Evolutionary conservation across 2,888 invertebrate genomes (phyloP), one percentile per base, ranked within the genome.

Genomic region (Platerodrilus igneus): DNA sequence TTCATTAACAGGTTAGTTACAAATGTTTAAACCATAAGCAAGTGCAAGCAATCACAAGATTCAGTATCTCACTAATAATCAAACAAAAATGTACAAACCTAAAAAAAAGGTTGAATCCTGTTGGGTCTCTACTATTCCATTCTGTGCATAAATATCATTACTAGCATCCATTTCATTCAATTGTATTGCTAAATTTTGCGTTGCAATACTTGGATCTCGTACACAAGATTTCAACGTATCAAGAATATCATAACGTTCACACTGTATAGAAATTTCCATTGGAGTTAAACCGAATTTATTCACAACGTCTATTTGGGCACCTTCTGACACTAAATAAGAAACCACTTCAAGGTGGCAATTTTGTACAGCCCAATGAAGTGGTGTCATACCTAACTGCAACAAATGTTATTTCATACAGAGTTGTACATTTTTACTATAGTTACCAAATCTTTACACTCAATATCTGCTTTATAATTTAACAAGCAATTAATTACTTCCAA

Each of bases 321-420:
- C 87, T 57, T 78, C 72, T 39, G 78, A 75, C 30, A 94, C 66
- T 48, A 95, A 72, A 46, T 79, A 63, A 34, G 78, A 74, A 25
- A 84, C 86, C 28, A 84, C 76, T 41, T 75, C 73, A 14, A 74
- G 66, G 68, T 90, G 86, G 1, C 83, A 82, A 56, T 85, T 81
- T 69, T 89, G 87, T 23, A 86, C 86, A 4, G 94, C 92, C 94
- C 94, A 94, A 71, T 95, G 94, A 39, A 95, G 73, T 21, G 94
- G 90, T 23, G 93, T 93, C 93, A 89, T 89, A 57, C 79, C 78
- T 10, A 89, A 68, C 87, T 88, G n/a, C n/a, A n/a, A 58, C 1
- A 42, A 32, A 15, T 13, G 10, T 29, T 19, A 13, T 3, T 30
- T 18, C 10, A 7, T 14, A 9, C 9, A 31, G 10, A 26, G 1